Evolutionary conservation across 37 sponge, comb jelly and placozoan genomes (phyloP).

Genomic region (Spongilla lacustris): DNA sequence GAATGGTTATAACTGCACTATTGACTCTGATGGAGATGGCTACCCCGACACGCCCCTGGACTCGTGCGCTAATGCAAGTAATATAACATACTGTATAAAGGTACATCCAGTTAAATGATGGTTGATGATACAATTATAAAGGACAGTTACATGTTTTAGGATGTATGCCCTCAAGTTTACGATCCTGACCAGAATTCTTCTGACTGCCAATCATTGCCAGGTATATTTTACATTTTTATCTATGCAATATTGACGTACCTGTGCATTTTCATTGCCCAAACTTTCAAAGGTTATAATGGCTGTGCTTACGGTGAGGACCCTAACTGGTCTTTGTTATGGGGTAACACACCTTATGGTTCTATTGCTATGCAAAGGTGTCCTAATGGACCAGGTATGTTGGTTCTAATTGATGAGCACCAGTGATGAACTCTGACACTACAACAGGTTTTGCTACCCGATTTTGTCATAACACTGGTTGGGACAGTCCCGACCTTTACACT

Average conservation of each 20-base stretch:
- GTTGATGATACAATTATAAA: neutral
- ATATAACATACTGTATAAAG: neutral
- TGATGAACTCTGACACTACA: neutral
- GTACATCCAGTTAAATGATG: neutral
- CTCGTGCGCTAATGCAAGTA: neutral
- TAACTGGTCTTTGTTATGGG: neutral
- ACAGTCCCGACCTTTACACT: neutral
- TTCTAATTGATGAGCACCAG: neutral
- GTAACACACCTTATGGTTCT: neutral
- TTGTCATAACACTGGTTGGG: neutral
- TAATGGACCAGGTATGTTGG: neutral
- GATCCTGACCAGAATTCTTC: slow-evolving; percentile 25
- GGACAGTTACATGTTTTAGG: slow-evolving; percentile 5
- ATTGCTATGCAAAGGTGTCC: neutral
- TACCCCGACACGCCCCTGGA: slow-evolving; percentile 47
- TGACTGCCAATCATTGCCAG: slow-evolving; percentile 13
- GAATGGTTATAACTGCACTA: slow-evolving; percentile 48
- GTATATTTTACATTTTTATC: neutral
- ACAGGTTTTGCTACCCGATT: neutral
- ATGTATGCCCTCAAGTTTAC: slow-evolving; percentile 47
- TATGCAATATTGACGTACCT: neutral
- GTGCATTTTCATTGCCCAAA: neutral
- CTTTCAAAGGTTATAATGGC: slow-evolving; percentile 30
- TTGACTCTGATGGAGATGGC: slow-evolving; percentile 49
- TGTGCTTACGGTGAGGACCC: slow-evolving; percentile 28